Evolutionary conservation across 1,140 invertebrate genomes (phyloP).

Genomic region (Anastrepha obliqua): DNA sequence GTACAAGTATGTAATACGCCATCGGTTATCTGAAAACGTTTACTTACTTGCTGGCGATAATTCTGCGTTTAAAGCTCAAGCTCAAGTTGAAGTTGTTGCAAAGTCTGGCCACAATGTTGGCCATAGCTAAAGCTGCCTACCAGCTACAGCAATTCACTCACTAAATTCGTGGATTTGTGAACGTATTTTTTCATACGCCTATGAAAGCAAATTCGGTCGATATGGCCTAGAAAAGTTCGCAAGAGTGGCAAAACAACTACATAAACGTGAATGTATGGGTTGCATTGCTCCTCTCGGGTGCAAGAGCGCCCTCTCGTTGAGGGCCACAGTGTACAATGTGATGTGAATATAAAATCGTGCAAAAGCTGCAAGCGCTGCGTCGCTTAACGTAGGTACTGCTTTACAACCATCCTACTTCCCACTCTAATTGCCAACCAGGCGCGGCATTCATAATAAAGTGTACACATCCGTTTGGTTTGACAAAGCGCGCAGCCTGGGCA

Average conservation of each 20-base stretch:
- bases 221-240: no score
- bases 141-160: neutral
- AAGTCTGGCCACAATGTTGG: neutral
- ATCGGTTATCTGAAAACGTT: neutral
- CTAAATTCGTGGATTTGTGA: conserved; percentile 21
- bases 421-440: conserved; percentile 10
- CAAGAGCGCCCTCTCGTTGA: neutral
- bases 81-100: neutral
- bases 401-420: neutral
- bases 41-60: neutral
- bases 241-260: no score
- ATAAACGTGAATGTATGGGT: no score
- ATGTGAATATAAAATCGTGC: neutral
- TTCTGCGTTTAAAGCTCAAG: conserved; percentile 2
- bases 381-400: neutral
- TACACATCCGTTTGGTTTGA: conserved; percentile 30
- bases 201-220: no score
- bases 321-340: neutral
- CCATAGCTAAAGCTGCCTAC: neutral
- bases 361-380: neutral
- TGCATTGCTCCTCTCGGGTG: neutral
- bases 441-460: conserved; percentile 28
- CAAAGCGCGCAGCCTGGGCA: neutral
- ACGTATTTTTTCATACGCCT: no score
- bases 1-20: neutral